phyloP scores from a whole-genome alignment of 92 coral and sea anemone genomes.

The Nematostella vectensis region DNA sequence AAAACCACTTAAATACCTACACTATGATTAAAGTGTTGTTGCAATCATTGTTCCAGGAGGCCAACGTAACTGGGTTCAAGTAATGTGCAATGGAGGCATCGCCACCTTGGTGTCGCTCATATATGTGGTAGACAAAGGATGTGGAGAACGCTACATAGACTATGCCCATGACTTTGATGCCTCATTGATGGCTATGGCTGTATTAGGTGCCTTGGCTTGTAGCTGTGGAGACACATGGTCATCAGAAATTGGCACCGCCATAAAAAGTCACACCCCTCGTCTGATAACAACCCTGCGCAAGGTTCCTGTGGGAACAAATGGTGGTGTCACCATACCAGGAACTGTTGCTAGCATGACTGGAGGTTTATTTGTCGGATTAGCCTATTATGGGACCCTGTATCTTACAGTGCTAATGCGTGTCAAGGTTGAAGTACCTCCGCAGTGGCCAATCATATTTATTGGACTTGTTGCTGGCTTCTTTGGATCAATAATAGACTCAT shows the following conservation, averaged over 20 bases:
- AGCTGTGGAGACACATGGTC: conserved; percentile 99
- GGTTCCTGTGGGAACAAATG: conserved; percentile 97
- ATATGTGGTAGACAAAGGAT: conserved; percentile 79
- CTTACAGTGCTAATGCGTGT: conserved; percentile 39
- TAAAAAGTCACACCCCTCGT: conserved; percentile 55
- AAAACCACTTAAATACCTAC: no score
- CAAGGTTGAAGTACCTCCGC: conserved; percentile 45
- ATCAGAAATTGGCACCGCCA: conserved; percentile 89
- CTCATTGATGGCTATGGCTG: conserved; percentile 72
- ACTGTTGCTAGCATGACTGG: conserved; percentile 75
- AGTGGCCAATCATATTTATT: conserved; percentile 90
- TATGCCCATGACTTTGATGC: conserved; percentile 91
- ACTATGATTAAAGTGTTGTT: no score
- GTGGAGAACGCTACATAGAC: conserved; percentile 84
- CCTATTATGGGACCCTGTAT: conserved; percentile 52
- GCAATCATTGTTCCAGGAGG: conserved; percentile 94
- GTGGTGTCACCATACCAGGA: conserved; percentile 85
- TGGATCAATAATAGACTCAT: conserved; percentile 79
- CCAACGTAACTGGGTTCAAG: conserved; percentile 97
- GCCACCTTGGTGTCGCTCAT: conserved; percentile 63
- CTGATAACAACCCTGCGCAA: conserved; percentile 75
- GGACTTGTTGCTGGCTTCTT: conserved; percentile 83
- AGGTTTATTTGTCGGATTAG: conserved; percentile 72
- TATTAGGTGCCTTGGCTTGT: conserved; percentile 85
- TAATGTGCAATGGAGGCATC: conserved; percentile 93